Evolutionary conservation across 2,888 invertebrate genomes (phyloP).

Genomic region (Lycocerus yunnanus): DNA sequence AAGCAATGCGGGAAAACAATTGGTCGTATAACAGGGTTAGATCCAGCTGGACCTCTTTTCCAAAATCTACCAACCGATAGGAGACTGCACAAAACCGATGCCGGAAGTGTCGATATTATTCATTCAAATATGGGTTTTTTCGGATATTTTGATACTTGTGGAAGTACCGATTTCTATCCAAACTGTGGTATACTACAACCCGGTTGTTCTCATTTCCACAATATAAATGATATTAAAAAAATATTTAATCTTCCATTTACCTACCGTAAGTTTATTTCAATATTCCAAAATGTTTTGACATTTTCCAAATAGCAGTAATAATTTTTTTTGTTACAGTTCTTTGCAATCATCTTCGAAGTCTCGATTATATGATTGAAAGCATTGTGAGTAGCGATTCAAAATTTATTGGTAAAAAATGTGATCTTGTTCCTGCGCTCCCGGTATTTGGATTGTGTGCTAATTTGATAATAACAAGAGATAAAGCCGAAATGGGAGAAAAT

Average conservation of each 20-base stretch:
- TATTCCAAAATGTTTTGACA: too few species aligned
- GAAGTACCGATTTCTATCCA: constrained; percentile 3
- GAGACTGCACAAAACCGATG: not conserved
- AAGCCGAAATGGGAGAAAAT: too few species aligned
- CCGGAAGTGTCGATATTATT: constrained; percentile 2
- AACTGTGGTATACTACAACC: constrained; percentile 12
- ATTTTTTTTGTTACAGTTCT: not conserved
- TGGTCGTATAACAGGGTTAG: constrained; percentile 7
- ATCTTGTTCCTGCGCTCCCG: not conserved
- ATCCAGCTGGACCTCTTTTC: constrained; percentile 13
- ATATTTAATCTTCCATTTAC: not conserved
- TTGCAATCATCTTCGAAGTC: constrained; percentile 2
- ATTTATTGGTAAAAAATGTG: constrained; percentile 1
- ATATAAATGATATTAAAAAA: not conserved
- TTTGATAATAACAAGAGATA: too few species aligned
- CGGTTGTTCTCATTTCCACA: not conserved
- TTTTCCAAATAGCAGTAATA: not conserved
- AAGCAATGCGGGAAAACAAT: not conserved
- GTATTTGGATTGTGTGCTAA: too few species aligned
- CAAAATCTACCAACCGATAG: not conserved
- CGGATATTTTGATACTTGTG: constrained; percentile 5
- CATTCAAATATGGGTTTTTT: constrained; percentile 2
- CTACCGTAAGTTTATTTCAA: not conserved
- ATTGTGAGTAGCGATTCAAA: not conserved
- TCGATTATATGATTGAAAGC: constrained; percentile 5